phyloP scores from a whole-genome alignment of 2,113 vertebrate genomes.

The Dipodomys stephensi region DNA sequence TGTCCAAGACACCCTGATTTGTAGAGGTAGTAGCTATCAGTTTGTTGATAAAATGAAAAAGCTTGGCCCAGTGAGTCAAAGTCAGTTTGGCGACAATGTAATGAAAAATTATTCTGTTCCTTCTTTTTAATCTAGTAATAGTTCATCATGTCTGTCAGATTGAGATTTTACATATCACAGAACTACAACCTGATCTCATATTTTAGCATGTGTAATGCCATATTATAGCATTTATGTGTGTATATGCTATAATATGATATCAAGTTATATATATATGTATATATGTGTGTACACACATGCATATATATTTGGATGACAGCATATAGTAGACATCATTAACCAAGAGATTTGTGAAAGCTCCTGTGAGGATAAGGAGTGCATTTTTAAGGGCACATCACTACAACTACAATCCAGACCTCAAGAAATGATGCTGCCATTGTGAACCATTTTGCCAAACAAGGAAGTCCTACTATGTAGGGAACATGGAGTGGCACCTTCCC shows the following conservation, averaged over 20 bases:
- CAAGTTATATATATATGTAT: too few species aligned
- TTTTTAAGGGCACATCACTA: background rate
- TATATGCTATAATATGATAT: too few species aligned
- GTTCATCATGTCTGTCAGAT: background rate
- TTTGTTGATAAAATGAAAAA: background rate
- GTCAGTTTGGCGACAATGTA: background rate
- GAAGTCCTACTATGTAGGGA: accelerated
- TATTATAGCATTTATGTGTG: too few species aligned
- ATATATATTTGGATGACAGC: too few species aligned
- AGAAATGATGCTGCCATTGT: accelerated
- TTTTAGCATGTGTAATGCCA: too few species aligned
- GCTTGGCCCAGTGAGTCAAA: background rate
- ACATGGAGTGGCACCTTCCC: accelerated
- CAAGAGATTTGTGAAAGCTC: background rate
- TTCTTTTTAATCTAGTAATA: background rate
- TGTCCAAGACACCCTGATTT: too few species aligned
- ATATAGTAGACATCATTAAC: too few species aligned
- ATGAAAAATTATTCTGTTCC: background rate
- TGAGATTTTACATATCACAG: background rate
- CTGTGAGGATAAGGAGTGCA: accelerated
- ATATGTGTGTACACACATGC: too few species aligned
- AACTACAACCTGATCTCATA: too few species aligned
- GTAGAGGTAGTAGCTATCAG: too few species aligned
- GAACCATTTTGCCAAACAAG: background rate
- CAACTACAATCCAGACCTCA: accelerated